Conservation (phyloP, 2,797 vertebrate species). For the Peromyscus attwateri region DNA sequence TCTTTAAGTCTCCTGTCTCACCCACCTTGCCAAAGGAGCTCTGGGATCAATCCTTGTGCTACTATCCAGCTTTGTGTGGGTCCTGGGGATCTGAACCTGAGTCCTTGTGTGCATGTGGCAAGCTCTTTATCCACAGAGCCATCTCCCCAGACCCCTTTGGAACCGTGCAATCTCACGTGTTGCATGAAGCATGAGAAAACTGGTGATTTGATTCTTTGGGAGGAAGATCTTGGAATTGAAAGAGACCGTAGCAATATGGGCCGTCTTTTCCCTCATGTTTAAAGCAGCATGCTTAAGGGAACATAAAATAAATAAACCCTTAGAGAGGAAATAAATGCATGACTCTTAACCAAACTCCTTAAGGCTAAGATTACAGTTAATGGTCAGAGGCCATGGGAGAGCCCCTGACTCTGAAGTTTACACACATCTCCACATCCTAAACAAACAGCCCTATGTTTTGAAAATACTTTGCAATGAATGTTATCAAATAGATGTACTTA, state of each 20-base stretch:
- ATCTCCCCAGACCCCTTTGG: background rate
- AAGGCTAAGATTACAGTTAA: constrained; percentile 32
- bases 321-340: constrained; percentile 22
- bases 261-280: constrained; percentile 8
- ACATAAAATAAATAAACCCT: background rate
- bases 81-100: background rate
- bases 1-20: background rate
- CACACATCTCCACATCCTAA: background rate
- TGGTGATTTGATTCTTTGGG: background rate
- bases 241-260: background rate
- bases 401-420: background rate
- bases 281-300: background rate
- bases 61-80: background rate
- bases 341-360: background rate
- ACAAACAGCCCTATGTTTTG: constrained; percentile 14
- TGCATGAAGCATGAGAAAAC: background rate
- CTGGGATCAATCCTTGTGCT: background rate
- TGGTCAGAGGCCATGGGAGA: background rate
- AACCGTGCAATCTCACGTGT: background rate
- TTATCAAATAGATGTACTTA: constrained; percentile 26
- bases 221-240: background rate
- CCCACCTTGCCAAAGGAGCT: background rate
- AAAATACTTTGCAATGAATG: constrained; percentile 23
- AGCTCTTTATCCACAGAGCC: background rate
- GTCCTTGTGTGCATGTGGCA: background rate